phyloP scores from a whole-genome alignment of 2,113 vertebrate species.

The Mirza zaza region DNA sequence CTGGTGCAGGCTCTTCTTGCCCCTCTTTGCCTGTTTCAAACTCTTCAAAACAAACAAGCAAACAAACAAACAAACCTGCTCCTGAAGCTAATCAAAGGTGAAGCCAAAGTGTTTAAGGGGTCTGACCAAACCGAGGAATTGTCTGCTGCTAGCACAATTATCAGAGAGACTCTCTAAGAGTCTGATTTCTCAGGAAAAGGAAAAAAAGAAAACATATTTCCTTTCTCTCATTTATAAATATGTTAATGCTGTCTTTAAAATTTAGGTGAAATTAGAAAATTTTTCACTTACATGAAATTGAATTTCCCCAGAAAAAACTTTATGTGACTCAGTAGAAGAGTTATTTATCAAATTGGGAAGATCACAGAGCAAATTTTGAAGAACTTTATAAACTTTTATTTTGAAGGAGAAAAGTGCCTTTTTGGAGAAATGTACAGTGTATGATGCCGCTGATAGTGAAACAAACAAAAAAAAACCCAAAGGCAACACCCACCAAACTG shows the following conservation, averaged over 20 bases:
- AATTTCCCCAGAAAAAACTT: constrained; percentile 9
- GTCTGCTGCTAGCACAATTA: neutral
- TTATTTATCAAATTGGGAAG: constrained; percentile 5
- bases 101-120: neutral
- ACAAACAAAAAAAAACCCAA: neutral
- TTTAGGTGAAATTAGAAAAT: neutral
- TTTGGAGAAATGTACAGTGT: neutral
- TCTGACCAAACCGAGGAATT: neutral
- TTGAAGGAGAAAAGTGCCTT: neutral
- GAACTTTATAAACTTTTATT: constrained; percentile 30
- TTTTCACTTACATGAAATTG: constrained; percentile 8
- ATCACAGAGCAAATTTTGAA: neutral
- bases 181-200: neutral
- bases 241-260: constrained; percentile 6
- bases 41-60: neutral
- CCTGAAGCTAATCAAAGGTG: neutral
- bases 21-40: neutral
- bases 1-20: neutral
- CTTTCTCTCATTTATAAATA: constrained; percentile 10
- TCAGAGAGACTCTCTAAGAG: neutral
- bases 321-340: neutral
- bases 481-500: constrained; percentile 32
- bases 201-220: neutral
- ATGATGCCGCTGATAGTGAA: neutral
- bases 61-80: neutral